Base-by-base conservation (phyloP, 2,113 vertebrate genomes). In the Sitta europaea region DNA sequence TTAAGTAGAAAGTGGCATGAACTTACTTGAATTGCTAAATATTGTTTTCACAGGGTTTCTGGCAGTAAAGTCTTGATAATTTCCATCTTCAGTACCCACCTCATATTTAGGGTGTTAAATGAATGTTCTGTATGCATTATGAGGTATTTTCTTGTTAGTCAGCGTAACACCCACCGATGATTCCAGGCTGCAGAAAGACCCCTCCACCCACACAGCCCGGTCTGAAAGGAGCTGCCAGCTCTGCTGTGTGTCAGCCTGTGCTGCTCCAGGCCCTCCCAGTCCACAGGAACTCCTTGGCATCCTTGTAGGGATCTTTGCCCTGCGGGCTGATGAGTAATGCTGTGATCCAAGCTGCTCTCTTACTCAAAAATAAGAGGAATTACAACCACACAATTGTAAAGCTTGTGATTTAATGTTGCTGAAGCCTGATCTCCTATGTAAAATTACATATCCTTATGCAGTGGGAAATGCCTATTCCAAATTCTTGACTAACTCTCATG, bases 1-100 rank as follows among this genome's bases (percentile, higher is more conserved):
- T 85, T 93, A 94, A 96, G 93, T 31, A 67, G 61, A 94, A 97
- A 96, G 92, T 63, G 73, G 50, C 36, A 66, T 21, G 50, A 96
- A 74, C 50, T 93, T 86, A 63, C 66, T 66, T 94, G 55, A 85
- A 94, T 91, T 92, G 59, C 59, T 94, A 94, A 93, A 92, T 97
- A 95, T 50, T 95, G 43, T 86, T 97, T 96, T 96, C 51, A 90
- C 63, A 87, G 51, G 23, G 35, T 48, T 88, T 94, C 72, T 68
- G 80, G 59, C 38, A 86, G 86, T 84, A 93, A 94, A 94, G 45
- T 84, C 92, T 70, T 80, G 71, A 70, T 59, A 35, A 61, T 84
- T 95, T 88, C 71, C 36, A 61, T 57, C 86, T 54, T 91, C 68
- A 2, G 28, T 75, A 92, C 81, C 70, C n/a, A 70, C 42, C 88